Evolutionary conservation across 2,797 vertebrate genomes (phyloP), one percentile per base, ranked within the genome.

Genomic region (Lacerta agilis): DNA sequence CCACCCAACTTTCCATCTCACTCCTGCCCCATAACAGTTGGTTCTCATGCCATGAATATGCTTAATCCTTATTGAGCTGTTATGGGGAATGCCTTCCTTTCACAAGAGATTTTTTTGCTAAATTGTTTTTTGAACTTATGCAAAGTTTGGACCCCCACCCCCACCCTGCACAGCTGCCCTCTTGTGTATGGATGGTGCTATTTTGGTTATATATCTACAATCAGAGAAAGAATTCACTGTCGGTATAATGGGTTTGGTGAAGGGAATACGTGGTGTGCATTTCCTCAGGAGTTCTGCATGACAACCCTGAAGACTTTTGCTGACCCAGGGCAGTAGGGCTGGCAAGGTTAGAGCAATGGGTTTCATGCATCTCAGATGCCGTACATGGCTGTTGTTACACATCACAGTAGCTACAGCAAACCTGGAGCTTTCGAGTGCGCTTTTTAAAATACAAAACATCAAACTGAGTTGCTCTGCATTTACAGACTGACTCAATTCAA

Each of bases 401-500:
- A 67, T 23, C 23, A 45, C 36, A 82, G 5, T 23, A 76, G 15
- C 25, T 55, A 82, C 29, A 9, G 61, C 83, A 18, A 67, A 11
- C 2, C 13, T 86, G 91, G 88, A 49, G 8, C 6, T 49, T 84
- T 88, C 73, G 49, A 0, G 0, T 82, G 64, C 80, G 49, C 45
- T 61, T 61, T 61, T 61, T 17, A 61, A 61, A 20, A 61, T 17
- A 61, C 61, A 64, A 64, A 64, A 23, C 20, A 64, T 91, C 67
- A 72, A 88, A 71, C 1, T 85, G 73, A 87, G 66, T 73, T 49
- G 83, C 78, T 72, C 67, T 25, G 33, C 7, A 20, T 78, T 89
- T 78, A 84, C 81, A 89, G 45, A 58, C 9, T 38, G 91, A 4
- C 73, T 58, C 1, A 82, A 88, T 80, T 72, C 78, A 58, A 78